Evolutionary conservation across 2,113 vertebrate genomes (phyloP).

Genomic region (Hepsetus odoe): DNA sequence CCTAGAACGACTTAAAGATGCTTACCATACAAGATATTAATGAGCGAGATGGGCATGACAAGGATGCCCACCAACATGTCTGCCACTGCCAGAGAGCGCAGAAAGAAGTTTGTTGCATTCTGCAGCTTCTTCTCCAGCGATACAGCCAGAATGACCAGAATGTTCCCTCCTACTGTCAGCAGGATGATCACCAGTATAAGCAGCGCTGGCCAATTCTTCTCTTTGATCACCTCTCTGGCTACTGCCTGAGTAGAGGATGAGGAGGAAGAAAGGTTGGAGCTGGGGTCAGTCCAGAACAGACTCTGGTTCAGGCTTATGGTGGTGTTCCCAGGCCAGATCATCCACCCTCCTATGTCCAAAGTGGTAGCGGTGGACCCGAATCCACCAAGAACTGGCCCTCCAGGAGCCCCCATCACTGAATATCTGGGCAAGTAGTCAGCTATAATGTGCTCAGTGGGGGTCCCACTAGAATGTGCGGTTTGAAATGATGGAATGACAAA

Average conservation of each 20-base stretch:
- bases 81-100: conserved; percentile 94
- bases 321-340: conserved; percentile 80
- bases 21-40: conserved; percentile 96
- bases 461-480: conserved; percentile 3
- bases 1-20: conserved; percentile 43
- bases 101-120: conserved; percentile 97
- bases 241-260: conserved; percentile 62
- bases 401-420: conserved; percentile 75
- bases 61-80: conserved; percentile 98
- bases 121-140: conserved; percentile 98
- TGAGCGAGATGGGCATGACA: conserved; percentile 96
- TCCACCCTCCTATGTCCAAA: conserved; percentile 75
- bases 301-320: conserved; percentile 73
- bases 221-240: conserved; percentile 67
- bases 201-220: conserved; percentile 96
- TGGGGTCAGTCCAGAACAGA: conserved; percentile 17
- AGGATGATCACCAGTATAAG: conserved; percentile 91
- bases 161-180: conserved; percentile 95
- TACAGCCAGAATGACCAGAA: conserved; percentile 96
- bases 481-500: neutral
- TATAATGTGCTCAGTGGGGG: neutral
- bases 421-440: conserved; percentile 22
- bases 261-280: conserved; percentile 57
- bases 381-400: conserved; percentile 73
- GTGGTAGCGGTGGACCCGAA: conserved; percentile 79